Percentiles rank a stretch among this genome's conserved stretches.
phyloP scores from a whole-genome alignment of 2,888 invertebrate species.

The Ormia ochracea region DNA sequence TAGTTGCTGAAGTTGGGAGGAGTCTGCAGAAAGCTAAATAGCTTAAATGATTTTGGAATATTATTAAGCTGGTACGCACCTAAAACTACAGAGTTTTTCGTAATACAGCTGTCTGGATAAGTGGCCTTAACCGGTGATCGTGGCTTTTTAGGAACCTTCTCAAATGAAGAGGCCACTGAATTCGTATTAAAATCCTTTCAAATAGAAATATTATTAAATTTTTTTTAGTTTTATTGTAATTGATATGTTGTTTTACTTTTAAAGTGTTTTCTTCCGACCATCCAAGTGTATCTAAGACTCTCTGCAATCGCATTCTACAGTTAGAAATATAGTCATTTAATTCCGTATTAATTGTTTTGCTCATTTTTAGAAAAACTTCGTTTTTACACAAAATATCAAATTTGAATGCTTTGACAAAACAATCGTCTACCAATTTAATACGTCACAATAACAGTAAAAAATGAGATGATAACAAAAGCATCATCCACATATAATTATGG shows the following conservation, averaged over 20 bases:
- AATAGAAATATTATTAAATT: not conserved
- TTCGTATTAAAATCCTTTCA: conserved; percentile 58
- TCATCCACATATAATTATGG: too few species aligned
- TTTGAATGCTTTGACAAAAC: too few species aligned
- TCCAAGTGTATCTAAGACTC: conserved; percentile 65
- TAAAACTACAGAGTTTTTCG: conserved; percentile 63
- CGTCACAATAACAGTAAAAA: too few species aligned
- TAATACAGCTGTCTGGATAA: conserved; percentile 63
- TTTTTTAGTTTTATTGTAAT: not conserved
- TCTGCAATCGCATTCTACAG: conserved; percentile 63
- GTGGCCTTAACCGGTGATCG: conserved; percentile 26
- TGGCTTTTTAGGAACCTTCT: not conserved
- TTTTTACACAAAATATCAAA: too few species aligned
- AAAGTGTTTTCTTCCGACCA: conserved; percentile 68
- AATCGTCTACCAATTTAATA: too few species aligned
- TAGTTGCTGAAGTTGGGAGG: conserved; percentile 61
- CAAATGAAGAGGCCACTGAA: not conserved
- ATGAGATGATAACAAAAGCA: too few species aligned
- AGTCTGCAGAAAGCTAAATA: conserved; percentile 6
- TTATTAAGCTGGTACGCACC: conserved; percentile 52
- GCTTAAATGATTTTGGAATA: not conserved
- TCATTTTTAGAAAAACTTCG: too few species aligned
- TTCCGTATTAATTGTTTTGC: not conserved
- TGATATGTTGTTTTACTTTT: conserved; percentile 56
- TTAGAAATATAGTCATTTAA: conserved; percentile 56